Conservation (phyloP, 1,140 invertebrate species). For the Atta colombica region DNA sequence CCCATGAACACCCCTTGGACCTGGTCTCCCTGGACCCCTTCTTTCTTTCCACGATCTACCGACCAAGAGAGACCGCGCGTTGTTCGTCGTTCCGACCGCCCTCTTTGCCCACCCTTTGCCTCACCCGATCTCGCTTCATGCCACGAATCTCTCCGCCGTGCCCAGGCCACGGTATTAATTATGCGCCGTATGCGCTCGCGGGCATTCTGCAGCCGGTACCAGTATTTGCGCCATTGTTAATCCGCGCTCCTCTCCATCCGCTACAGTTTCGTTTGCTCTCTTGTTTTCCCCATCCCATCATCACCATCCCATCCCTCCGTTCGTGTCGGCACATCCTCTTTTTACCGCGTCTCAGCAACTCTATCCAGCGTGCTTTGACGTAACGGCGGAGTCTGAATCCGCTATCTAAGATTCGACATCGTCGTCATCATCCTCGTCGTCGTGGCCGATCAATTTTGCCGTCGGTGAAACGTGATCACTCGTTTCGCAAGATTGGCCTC, state of each 20-base stretch:
- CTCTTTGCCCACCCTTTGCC: slow-evolving; percentile 27
- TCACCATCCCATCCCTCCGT: neutral
- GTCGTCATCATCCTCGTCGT: slow-evolving; percentile 43
- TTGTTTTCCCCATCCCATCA: slow-evolving; percentile 34
- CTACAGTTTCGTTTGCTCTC: slow-evolving; percentile 82
- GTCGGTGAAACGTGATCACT: slow-evolving; percentile 73
- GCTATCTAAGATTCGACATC: slow-evolving; percentile 64
- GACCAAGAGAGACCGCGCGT: slow-evolving; percentile 57
- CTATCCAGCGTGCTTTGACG: slow-evolving; percentile 28
- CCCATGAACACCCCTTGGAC: slow-evolving; percentile 84
- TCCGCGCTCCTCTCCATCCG: slow-evolving; percentile 82
- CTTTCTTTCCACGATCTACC: slow-evolving; percentile 71
- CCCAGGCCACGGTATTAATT: slow-evolving; percentile 84
- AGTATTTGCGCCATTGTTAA: slow-evolving; percentile 86
- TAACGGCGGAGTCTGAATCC: neutral
- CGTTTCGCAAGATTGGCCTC: slow-evolving; percentile 54
- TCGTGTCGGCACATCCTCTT: slow-evolving; percentile 61
- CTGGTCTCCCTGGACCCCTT: slow-evolving; percentile 74
- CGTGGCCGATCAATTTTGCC: slow-evolving; percentile 63
- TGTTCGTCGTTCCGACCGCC: slow-evolving; percentile 53
- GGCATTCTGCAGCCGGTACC: slow-evolving; percentile 85
- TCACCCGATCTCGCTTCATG: slow-evolving; percentile 67
- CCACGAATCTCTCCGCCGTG: slow-evolving; percentile 60
- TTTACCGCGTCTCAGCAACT: slow-evolving; percentile 56
- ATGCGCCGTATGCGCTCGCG: slow-evolving; percentile 85